phyloP scores from a whole-genome alignment of 2,797 vertebrate genomes.

The Falco novaeseelandiae region DNA sequence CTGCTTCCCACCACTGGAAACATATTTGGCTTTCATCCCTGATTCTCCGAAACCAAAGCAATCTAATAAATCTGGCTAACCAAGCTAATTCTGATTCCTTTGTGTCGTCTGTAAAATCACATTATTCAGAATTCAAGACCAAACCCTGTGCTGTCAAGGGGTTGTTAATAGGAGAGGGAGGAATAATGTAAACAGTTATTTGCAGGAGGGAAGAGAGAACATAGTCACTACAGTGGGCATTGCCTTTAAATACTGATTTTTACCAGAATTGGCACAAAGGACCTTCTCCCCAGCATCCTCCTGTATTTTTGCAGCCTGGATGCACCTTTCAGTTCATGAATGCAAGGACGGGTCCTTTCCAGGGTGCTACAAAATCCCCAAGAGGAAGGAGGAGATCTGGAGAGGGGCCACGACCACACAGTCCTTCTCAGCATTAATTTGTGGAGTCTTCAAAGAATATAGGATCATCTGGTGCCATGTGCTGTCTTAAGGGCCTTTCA shows the following conservation, averaged over 20 bases:
- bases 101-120: neutral
- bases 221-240: neutral
- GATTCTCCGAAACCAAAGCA: neutral
- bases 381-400: neutral
- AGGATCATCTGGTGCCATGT: fast-evolving
- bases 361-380: neutral
- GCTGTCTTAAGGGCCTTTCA: neutral
- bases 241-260: neutral
- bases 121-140: neutral
- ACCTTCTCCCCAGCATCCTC: neutral
- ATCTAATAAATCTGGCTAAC: neutral
- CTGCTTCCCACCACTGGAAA: neutral
- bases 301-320: neutral
- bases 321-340: neutral
- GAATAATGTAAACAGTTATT: neutral
- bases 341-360: neutral
- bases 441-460: neutral
- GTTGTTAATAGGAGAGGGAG: neutral
- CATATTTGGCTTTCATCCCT: neutral
- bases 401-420: neutral
- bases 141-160: neutral
- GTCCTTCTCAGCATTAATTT: neutral
- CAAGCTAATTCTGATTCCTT: neutral
- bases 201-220: neutral
- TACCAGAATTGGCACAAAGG: neutral